Conservation (phyloP, 2,888 invertebrate genomes). For the Epinotia bilunana region DNA sequence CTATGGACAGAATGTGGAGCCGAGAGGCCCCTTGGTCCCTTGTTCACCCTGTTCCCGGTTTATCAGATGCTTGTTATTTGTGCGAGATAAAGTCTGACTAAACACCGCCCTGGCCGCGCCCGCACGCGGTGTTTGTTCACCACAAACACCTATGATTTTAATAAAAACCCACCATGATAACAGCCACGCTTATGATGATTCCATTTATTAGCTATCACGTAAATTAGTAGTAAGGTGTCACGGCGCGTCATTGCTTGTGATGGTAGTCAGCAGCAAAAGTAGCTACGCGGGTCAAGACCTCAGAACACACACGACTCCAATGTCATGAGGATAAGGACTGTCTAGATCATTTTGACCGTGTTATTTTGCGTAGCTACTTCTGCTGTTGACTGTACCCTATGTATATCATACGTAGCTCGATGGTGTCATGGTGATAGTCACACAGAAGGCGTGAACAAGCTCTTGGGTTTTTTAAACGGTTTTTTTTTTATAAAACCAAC, state of each 20-base stretch:
- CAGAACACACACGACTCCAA: no score
- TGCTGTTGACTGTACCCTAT: no score
- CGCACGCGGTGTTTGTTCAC: constrained; percentile 72
- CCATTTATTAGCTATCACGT: constrained; percentile 48
- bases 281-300: no score
- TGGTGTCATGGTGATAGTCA: no score
- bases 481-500: no score
- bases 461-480: no score
- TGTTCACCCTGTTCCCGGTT: constrained; percentile 46
- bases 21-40: constrained; percentile 1
- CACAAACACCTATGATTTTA: constrained; percentile 67
- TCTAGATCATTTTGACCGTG: no score
- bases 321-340: no score
- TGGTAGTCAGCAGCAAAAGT: no score
- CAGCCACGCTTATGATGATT: constrained; percentile 48
- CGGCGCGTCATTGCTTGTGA: neutral
- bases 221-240: constrained; percentile 33
- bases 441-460: no score
- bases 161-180: constrained; percentile 56
- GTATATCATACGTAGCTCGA: no score
- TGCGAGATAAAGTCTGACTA: constrained; percentile 72
- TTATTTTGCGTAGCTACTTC: no score
- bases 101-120: constrained; percentile 72
- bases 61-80: constrained; percentile 68
- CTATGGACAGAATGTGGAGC: neutral